Conservation (phyloP, 2,113 vertebrate genomes). For the Hymenochirus boettgeri region DNA sequence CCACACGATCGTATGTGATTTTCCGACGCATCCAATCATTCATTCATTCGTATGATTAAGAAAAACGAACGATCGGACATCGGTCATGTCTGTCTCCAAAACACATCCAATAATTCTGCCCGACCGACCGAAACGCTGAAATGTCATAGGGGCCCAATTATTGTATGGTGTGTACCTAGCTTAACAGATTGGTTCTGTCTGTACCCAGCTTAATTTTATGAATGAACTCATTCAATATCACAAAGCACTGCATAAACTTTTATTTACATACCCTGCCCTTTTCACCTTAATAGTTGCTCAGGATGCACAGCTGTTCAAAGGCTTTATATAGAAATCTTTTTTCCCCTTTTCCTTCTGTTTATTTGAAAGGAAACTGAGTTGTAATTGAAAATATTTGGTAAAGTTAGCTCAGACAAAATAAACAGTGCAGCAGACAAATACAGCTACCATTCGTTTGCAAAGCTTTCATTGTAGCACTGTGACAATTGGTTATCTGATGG, state of each 20-base stretch:
- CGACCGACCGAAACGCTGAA: too few species aligned
- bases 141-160: too few species aligned
- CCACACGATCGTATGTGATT: too few species aligned
- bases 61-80: too few species aligned
- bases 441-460: neutral
- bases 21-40: too few species aligned
- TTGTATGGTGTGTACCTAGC: too few species aligned
- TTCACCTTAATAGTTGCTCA: neutral
- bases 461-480: neutral
- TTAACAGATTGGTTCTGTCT: too few species aligned
- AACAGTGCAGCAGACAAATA: constrained; percentile 8
- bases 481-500: neutral
- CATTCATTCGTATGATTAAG: too few species aligned
- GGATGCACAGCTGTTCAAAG: too few species aligned
- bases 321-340: neutral
- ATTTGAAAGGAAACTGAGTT: constrained; percentile 4
- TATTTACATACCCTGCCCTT: neutral
- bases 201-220: too few species aligned
- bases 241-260: neutral
- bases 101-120: too few species aligned
- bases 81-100: too few species aligned
- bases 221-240: neutral
- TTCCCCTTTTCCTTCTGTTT: constrained; percentile 1
- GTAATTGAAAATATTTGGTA: constrained; percentile 11
- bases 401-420: constrained; percentile 17